These are phyloP conservation scores for Oreocharis arfaki DNA, from an alignment of 2,113 vertebrate genomes.

Conservation along the genomic window DNA sequence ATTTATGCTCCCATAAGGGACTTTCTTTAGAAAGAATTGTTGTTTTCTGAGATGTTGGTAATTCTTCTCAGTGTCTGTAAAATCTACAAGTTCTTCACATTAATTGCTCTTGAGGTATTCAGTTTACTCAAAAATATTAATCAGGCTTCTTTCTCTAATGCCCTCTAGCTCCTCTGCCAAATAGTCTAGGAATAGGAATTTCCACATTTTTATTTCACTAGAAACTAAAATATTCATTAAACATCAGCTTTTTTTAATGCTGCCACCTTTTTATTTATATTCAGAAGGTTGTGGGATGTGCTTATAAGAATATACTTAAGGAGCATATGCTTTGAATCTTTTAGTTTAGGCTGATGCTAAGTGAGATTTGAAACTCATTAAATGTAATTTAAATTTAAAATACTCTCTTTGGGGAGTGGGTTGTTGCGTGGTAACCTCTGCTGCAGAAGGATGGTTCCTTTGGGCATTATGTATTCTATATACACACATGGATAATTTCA, in stretches of 20 bases:
- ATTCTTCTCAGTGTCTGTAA: slow-evolving; percentile 41
- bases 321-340: not conserved
- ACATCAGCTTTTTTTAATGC: not conserved
- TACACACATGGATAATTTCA: not conserved
- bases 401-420: not conserved
- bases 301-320: not conserved
- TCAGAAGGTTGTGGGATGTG: not conserved
- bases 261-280: not conserved
- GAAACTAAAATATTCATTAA: not conserved
- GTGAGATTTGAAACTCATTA: not conserved
- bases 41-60: slow-evolving; percentile 20
- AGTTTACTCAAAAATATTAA: slow-evolving; percentile 4
- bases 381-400: not conserved
- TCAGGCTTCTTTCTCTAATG: slow-evolving; percentile 22
- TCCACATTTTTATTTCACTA: not conserved
- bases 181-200: slow-evolving; percentile 24
- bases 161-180: not conserved
- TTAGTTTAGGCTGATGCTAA: not conserved
- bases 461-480: not conserved
- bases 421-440: not conserved
- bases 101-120: slow-evolving; percentile 24
- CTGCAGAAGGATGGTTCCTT: not conserved
- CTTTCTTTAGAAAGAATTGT: not conserved
- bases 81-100: not conserved
- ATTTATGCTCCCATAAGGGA: not conserved